Evolutionary conservation across 2,888 invertebrate species (phyloP), one percentile per base, ranked within the genome.

Genomic region (Philereme vetulata): DNA sequence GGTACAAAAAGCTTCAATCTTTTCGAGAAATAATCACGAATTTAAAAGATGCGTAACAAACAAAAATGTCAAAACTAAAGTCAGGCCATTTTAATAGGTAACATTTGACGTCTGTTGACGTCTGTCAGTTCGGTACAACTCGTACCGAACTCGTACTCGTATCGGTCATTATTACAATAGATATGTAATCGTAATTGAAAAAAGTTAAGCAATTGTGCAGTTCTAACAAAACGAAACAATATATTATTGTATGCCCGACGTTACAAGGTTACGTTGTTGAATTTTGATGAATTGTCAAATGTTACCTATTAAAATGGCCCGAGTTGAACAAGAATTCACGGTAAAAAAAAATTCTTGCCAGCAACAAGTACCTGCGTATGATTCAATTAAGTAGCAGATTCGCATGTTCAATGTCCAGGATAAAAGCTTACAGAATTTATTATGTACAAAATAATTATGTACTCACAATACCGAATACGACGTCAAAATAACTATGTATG

Each of bases 391-490:
- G 34, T 46, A 34, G 6, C 4, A 44, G 6, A 47, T 59, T 62
- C 50, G 49, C 49, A 45, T 53, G 61, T 64, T 66, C 70, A 64
- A 72, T 76, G 74, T 72, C 71, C 72, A 80, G 81, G 80, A 81
- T 77, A 78, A 77, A 69, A 68, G 60, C 68, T 68, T 68, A 78
- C 64, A 71, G 77, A 74, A 72, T 70, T 45, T 62, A 58, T 58
- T 80, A 79, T 78, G 62, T 77, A 78, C 80, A 78, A 72, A 62
- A 76, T 70, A 71, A 66, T 68, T 66, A n/a, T n/a, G n/a, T n/a
- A 68, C 70, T 66, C 68, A 74, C 71, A 71, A 75, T 75, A 75
- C 71, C 69, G 72, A 80, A 76, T 71, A 75, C 75, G 72, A 75
- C 77, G 72, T 68, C 66, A 78, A 74, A 76, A 74, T 61, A 65